Conservation (phyloP, 2,797 vertebrate species). For the Amblyraja radiata region DNA sequence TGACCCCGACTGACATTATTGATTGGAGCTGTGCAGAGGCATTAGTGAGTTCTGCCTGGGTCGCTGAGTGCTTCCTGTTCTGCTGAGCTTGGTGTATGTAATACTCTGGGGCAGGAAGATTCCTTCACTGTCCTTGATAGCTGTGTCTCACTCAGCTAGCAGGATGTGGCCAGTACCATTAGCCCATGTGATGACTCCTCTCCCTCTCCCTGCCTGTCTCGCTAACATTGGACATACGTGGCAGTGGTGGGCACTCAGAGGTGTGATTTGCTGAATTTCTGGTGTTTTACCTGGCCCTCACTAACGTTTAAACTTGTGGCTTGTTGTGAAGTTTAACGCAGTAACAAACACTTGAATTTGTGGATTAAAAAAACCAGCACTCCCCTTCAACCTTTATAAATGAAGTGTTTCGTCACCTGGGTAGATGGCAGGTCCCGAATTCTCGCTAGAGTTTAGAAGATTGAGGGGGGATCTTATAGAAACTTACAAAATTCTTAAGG, state of each 20-base stretch:
- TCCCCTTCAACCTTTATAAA: background rate
- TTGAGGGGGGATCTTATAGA: too few relatives aligned
- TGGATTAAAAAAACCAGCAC: background rate
- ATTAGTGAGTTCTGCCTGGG: background rate
- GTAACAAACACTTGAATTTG: background rate
- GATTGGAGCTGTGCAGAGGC: background rate
- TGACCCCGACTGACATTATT: conserved; percentile 14
- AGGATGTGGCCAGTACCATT: background rate
- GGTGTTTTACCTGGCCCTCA: background rate
- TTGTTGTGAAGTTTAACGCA: too few relatives aligned
- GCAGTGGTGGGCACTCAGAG: background rate
- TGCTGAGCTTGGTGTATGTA: background rate
- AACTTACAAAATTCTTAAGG: too few relatives aligned
- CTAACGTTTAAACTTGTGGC: background rate
- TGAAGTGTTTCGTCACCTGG: background rate
- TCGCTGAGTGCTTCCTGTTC: background rate
- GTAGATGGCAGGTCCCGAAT: too few relatives aligned
- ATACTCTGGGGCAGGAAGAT: background rate
- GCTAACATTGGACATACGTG: background rate
- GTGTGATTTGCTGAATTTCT: background rate
- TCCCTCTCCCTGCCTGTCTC: background rate
- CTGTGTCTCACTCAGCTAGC: background rate
- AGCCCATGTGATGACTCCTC: background rate
- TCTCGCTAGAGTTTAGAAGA: too few relatives aligned
- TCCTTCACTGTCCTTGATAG: background rate